Percentiles rank a stretch among this genome's conserved stretches.
Conservation (phyloP, 2,797 vertebrate genomes). For the Micropoecilia bifurca region DNA sequence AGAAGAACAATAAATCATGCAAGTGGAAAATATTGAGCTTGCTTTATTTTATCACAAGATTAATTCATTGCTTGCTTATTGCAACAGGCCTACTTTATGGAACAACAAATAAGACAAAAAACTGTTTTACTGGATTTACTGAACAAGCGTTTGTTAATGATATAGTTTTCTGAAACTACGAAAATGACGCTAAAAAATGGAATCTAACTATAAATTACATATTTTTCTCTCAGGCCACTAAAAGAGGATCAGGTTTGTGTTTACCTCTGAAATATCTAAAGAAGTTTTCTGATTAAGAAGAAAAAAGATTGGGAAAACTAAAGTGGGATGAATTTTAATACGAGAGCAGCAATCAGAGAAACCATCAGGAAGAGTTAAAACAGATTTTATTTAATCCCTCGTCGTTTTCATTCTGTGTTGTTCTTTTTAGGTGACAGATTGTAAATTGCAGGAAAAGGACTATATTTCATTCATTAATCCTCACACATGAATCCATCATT, state of each 20-base stretch:
- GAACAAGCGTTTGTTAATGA: background rate
- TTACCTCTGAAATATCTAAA: background rate
- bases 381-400: slow-evolving; percentile 29
- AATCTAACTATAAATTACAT: background rate
- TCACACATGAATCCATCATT: slow-evolving; percentile 36
- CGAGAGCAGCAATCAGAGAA: slow-evolving; percentile 44
- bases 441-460: slow-evolving; percentile 29
- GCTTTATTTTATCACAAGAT: no score
- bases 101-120: no score
- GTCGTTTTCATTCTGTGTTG: slow-evolving; percentile 49
- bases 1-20: no score
- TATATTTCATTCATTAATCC: slow-evolving; percentile 54
- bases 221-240: background rate
- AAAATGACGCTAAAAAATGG: background rate
- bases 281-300: background rate
- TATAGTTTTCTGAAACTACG: background rate
- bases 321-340: slow-evolving; percentile 12
- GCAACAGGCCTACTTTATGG: background rate
- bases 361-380: slow-evolving; percentile 38
- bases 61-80: no score
- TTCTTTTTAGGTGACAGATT: slow-evolving; percentile 44
- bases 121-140: background rate
- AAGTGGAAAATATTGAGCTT: no score
- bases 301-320: background rate
- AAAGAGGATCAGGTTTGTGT: background rate